phyloP scores from a whole-genome alignment of 2,888 invertebrate genomes.

The Archips xylosteana region DNA sequence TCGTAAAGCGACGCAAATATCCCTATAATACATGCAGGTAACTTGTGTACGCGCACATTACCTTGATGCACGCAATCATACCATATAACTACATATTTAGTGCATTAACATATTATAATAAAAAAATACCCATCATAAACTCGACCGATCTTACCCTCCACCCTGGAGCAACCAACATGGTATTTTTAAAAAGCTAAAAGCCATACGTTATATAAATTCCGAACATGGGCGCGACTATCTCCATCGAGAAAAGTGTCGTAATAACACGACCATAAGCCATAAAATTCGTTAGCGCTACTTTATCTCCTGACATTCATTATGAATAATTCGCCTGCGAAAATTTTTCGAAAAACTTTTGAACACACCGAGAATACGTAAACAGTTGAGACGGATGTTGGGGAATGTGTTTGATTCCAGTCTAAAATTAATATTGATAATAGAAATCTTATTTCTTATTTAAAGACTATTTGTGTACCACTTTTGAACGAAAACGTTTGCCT shows the following conservation, averaged over 20 bases:
- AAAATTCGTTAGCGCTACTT: constrained; percentile 66
- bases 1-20: neutral
- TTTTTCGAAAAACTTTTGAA: constrained; percentile 75
- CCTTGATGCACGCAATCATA: constrained; percentile 50
- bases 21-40: constrained; percentile 15
- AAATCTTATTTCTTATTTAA: no score
- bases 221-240: constrained; percentile 68
- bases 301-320: constrained; percentile 70
- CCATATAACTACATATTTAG: constrained; percentile 68
- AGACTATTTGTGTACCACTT: no score
- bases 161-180: constrained; percentile 74
- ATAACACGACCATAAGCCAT: constrained; percentile 69
- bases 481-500: no score
- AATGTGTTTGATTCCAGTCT: no score
- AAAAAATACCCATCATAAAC: constrained; percentile 77
- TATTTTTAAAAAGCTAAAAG: constrained; percentile 64
- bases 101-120: constrained; percentile 76
- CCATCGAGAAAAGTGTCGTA: constrained; percentile 71
- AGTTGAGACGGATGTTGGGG: constrained; percentile 52
- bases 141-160: constrained; percentile 71
- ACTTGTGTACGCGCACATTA: constrained; percentile 44
- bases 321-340: constrained; percentile 76
- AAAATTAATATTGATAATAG: neutral
- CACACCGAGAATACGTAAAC: constrained; percentile 76
- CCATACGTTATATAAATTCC: constrained; percentile 71